A percentile compares a stretch with the other conserved stretches of the same genome.
Evolutionary conservation across 2,113 vertebrate genomes (phyloP).

Genomic region (Pituophis catenifer): DNA sequence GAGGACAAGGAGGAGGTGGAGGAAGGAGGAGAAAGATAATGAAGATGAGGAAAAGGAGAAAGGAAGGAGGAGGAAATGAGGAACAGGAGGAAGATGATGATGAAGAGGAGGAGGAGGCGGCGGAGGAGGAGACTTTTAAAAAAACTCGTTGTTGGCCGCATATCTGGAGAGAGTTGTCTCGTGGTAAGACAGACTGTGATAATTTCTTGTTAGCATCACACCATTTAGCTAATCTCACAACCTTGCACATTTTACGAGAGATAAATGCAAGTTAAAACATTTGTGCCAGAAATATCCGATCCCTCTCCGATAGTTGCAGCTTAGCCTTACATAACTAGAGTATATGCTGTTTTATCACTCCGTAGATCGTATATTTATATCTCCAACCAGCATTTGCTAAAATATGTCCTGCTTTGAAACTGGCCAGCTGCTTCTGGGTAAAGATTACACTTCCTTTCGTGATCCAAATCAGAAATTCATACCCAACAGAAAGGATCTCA

Average conservation of each 20-base stretch:
- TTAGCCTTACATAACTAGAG: slow-evolving; percentile 48
- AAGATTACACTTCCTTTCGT: slow-evolving; percentile 76
- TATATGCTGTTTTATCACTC: slow-evolving; percentile 53
- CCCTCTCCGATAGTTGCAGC: slow-evolving; percentile 10
- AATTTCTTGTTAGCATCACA: neutral
- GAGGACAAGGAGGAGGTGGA: no score
- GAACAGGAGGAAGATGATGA: no score
- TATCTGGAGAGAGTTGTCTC: neutral
- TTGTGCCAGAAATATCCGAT: slow-evolving; percentile 15
- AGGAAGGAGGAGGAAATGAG: no score
- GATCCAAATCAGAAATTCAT: slow-evolving; percentile 62
- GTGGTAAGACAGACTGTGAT: neutral
- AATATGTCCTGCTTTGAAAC: slow-evolving; percentile 55
- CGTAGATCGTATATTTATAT: slow-evolving; percentile 63
- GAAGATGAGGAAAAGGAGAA: no score
- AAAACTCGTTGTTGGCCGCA: neutral
- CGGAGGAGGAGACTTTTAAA: neutral
- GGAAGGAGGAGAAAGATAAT: no score
- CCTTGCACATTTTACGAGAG: neutral
- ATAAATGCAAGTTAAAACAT: neutral
- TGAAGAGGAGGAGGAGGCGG: no score
- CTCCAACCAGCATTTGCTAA: slow-evolving; percentile 49
- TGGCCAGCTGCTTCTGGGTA: slow-evolving; percentile 66
- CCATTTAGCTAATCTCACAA: neutral
- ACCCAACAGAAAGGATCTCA: slow-evolving; percentile 49